Percentiles rank a stretch among this genome's conserved stretches.
Conservation (phyloP, 2,113 vertebrate genomes). For the Mormoops blainvillei region DNA sequence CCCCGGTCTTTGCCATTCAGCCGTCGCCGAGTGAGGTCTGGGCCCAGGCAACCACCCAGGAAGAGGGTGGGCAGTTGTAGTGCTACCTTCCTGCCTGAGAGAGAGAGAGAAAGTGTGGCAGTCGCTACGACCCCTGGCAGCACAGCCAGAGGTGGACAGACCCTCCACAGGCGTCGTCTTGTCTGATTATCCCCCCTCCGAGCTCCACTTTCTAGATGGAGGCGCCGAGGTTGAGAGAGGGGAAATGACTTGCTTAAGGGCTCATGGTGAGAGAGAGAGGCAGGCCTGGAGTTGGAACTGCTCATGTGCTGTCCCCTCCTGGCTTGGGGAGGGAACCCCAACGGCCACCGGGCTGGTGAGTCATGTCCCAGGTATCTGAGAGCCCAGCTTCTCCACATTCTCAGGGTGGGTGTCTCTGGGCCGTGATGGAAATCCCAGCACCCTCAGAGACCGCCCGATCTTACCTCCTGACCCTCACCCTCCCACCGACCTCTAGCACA, state of each 20-base stretch:
- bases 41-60: neutral
- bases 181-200: neutral
- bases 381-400: neutral
- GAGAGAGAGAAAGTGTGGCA: neutral
- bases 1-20: neutral
- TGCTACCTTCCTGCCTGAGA: neutral
- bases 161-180: no score
- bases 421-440: neutral
- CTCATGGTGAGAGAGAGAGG: neutral
- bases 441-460: neutral
- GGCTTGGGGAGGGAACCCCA: neutral
- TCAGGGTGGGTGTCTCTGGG: neutral
- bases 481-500: no score
- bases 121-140: no score
- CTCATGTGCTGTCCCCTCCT: no score
- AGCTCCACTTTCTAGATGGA: neutral
- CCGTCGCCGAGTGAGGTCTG: no score
- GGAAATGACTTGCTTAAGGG: neutral
- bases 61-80: neutral
- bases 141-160: neutral
- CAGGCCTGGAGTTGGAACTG: neutral
- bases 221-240: neutral
- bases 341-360: neutral
- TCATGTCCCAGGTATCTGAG: neutral
- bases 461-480: neutral